Base-by-base conservation (phyloP, 92 coral and sea anemone species). In the Nematostella vectensis region DNA sequence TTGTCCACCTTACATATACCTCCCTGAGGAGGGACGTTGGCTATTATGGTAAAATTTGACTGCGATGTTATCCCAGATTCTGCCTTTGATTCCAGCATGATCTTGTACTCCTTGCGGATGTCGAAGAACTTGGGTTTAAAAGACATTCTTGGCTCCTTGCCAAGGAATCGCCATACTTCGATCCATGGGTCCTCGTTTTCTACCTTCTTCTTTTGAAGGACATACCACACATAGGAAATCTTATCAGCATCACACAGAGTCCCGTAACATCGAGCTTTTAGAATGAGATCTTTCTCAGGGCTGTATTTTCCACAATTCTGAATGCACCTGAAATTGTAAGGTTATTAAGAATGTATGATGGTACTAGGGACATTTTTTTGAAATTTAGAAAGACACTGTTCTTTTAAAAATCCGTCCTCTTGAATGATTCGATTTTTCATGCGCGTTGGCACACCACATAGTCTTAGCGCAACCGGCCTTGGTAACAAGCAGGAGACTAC, bases 1-100 rank as follows among this genome's bases (percentile, higher is more conserved):
- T 59, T 55, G 31, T 78, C 76, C 25, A 85, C 83, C 4, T 57
- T 38, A 43, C 96, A 89, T 15, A 60, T 73, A 4, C 96, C 96
- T 2, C 84, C 88, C 2, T 45, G 31, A 9, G 95, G 95, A 21
- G 95, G 77, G 51, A 71, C 71, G 64, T 85, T 78, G 44, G 83
- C 47, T 9, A 56, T 58, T 1, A 76, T 45, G 11, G 80, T 42
- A 26, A 79, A 61, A 47, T 28, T 51, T 2, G 61, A 45, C 21
- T 13, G 23, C 10, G 67, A 47, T 26, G 17, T 19, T 27, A 22
- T 61, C 42, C 63, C 72, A 13, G 62, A 36, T 17, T 26, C 33
- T 2, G 72, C 51, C 22, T 25, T 28, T 21, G 62, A 62, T 3
- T 57, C 45, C 8, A 66, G 47, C 17, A 54, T 47, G 16, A 66